phyloP scores from a whole-genome alignment of 2,797 vertebrate genomes.

The Danionella dracula region DNA sequence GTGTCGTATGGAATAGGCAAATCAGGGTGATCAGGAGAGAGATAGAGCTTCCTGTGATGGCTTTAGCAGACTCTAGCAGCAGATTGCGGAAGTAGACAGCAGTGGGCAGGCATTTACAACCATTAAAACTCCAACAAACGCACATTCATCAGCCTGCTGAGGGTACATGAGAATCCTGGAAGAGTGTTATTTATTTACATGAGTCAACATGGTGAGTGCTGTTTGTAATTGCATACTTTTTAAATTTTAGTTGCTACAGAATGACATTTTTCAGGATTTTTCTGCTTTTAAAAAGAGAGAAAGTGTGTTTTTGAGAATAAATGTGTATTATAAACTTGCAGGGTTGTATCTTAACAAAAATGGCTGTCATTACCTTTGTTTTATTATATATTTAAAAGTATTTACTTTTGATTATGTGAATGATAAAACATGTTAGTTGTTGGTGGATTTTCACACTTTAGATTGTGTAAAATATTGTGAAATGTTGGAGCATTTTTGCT shows the following conservation, averaged over 20 bases:
- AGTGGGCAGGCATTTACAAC: constrained; percentile 13
- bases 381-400: no score
- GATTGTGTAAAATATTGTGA: constrained; percentile 30
- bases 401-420: no score
- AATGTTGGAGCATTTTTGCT: constrained; percentile 6
- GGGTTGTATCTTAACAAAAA: no score
- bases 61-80: constrained; percentile 4
- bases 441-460: background rate
- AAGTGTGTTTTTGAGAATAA: no score
- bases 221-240: no score
- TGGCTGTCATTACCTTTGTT: no score
- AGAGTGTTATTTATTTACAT: background rate
- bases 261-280: no score
- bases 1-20: constrained; percentile 62
- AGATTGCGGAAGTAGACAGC: constrained; percentile 42
- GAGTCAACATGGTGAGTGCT: constrained; percentile 31
- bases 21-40: constrained; percentile 56
- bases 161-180: background rate
- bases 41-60: constrained; percentile 48
- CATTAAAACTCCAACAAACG: constrained; percentile 1
- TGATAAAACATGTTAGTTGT: no score
- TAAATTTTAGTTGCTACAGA: no score
- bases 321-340: no score
- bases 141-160: background rate
- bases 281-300: no score